These are phyloP conservation scores for Luperina testacea DNA, from an alignment of 2,888 invertebrate species.

Conservation along the genomic window DNA sequence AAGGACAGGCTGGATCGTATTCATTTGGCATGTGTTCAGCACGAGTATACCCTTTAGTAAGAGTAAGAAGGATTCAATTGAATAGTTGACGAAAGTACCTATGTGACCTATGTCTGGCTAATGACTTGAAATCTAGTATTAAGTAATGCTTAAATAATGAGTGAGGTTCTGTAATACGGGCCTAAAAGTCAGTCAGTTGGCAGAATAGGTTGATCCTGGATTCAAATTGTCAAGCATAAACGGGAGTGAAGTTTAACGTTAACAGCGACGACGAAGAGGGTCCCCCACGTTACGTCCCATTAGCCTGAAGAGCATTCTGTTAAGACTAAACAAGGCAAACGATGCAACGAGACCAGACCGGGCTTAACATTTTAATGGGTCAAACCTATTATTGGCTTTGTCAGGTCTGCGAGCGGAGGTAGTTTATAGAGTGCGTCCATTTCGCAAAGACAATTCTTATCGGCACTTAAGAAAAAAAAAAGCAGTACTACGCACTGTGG, in stretches of 20 bases:
- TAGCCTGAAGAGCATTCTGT: constrained; percentile 45
- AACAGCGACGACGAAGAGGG: constrained; percentile 41
- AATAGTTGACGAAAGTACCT: background rate
- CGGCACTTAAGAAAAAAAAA: background rate
- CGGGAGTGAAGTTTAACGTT: background rate
- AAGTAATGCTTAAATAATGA: too few species aligned
- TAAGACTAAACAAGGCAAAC: constrained; percentile 36
- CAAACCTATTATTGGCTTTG: constrained; percentile 54
- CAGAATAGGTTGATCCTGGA: background rate
- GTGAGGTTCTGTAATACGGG: too few species aligned
- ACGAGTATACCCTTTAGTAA: background rate
- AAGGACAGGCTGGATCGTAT: background rate
- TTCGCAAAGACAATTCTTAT: constrained; percentile 13
- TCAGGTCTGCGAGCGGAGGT: constrained; percentile 23
- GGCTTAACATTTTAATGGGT: constrained; percentile 64
- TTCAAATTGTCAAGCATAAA: background rate
- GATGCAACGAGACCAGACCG: constrained; percentile 23
- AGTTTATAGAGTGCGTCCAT: constrained; percentile 12
- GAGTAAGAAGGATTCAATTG: constrained; percentile 16
- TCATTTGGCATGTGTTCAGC: background rate
- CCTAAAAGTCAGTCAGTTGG: background rate
- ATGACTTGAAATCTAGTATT: too few species aligned
- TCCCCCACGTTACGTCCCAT: constrained; percentile 54
- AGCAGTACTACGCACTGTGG: background rate
- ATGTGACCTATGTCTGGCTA: too few species aligned